phyloP scores from a whole-genome alignment of 2,888 invertebrate species.

The Calameuta idolon region DNA sequence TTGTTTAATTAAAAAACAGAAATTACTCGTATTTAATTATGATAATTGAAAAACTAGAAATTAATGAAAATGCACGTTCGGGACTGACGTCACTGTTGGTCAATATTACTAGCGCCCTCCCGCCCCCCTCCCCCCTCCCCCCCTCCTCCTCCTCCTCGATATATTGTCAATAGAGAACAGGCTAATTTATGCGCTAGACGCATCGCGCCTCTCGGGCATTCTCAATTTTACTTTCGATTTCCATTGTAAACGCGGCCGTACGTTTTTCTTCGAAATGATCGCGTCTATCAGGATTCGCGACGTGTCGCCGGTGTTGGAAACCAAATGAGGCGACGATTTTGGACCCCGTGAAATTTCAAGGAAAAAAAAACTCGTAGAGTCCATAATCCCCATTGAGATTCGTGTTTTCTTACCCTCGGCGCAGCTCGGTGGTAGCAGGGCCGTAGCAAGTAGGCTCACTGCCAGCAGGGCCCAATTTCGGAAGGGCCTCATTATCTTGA shows the following conservation, averaged over 20 bases:
- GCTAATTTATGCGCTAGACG: neutral
- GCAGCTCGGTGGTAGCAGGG: constrained; percentile 50
- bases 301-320: neutral
- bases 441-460: constrained; percentile 50
- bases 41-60: neutral
- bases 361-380: neutral
- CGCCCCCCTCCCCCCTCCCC: no score
- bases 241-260: neutral
- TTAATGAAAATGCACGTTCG: neutral
- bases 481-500: constrained; percentile 50
- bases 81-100: neutral
- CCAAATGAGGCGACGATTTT: neutral
- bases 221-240: constrained; percentile 8
- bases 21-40: neutral
- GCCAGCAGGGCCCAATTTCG: constrained; percentile 55
- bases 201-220: neutral
- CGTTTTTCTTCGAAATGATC: neutral
- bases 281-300: neutral
- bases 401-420: constrained; percentile 58
- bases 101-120: neutral
- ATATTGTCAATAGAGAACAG: neutral
- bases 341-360: neutral
- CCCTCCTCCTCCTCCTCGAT: no score
- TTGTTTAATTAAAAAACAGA: neutral
- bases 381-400: neutral